These are phyloP conservation scores for Phorcus lineatus DNA, from an alignment of 2,888 invertebrate genomes.

Conservation along the genomic window DNA sequence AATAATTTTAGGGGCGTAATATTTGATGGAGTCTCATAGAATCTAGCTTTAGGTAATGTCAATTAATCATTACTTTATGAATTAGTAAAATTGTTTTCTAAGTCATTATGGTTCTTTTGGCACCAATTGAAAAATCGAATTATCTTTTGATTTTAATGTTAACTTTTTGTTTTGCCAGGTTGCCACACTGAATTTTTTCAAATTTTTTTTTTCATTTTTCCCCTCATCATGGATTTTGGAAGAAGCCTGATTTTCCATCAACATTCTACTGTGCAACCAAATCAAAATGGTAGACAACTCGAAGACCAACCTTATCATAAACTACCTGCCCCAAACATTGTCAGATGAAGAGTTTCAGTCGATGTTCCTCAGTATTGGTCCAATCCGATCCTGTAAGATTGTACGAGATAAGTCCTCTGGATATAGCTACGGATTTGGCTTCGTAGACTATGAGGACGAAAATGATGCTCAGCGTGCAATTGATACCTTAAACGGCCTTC, in stretches of 20 bases:
- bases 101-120: too few relatives aligned
- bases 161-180: conserved; percentile 5
- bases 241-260: neutral
- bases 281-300: conserved; percentile 15
- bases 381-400: conserved; percentile 91
- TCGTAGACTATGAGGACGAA: conserved; percentile 91
- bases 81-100: too few relatives aligned
- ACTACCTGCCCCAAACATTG: conserved; percentile 95
- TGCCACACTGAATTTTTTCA: conserved; percentile 17
- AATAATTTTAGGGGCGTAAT: too few relatives aligned
- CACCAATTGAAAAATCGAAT: too few relatives aligned
- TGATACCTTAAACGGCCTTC: conserved; percentile 89
- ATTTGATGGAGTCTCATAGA: too few relatives aligned
- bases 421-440: conserved; percentile 97
- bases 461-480: conserved; percentile 92
- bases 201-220: conserved; percentile 8
- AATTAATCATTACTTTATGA: too few relatives aligned
- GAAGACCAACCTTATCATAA: conserved; percentile 91
- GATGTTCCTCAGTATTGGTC: conserved; percentile 91
- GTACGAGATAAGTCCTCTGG: conserved; percentile 82
- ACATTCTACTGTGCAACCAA: neutral
- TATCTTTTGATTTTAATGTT: too few relatives aligned
- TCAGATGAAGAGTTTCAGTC: conserved; percentile 92
- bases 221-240: neutral
- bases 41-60: too few relatives aligned